Evolutionary conservation across 2,113 vertebrate genomes (phyloP), one percentile per base, ranked within the genome.

Genomic region (Perca schrenkii): DNA sequence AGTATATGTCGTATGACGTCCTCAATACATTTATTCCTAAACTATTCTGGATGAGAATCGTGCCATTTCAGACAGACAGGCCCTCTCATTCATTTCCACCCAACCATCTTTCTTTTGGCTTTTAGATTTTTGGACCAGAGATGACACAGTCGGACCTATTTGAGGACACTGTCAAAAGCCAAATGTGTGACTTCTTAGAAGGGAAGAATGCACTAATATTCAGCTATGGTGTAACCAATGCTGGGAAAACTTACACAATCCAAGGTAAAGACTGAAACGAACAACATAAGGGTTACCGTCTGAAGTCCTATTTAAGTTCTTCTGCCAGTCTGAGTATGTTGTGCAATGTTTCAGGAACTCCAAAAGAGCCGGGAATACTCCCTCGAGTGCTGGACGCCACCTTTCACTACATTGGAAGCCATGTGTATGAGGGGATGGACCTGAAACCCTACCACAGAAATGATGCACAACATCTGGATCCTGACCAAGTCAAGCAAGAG

Each of bases 241-340:
- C 97, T 77, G 97, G 97, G 22, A 98, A 98, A 91, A 97, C 97
- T 0, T 96, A 96, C 88, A 98, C 97, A 4, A 96, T 98, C 66
- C 97, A 97, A 96, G 97, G 97, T 96, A 93, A 70, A 4, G 4
- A 43, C 40, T 4, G 8, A 11, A 46, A 8, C 14, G 2, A 15
- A 0, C 0, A 12, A 16, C 56, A 34, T 31, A 3, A 14, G 47
- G 6, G 28, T 16, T 4, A 21, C 5, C 13, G 0, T 34, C 31
- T n/a, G 1, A 53, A 36, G 19, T 58, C 0, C 3, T 14, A 0
- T 4, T 0, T 19, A 19, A 13, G 36, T 8, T 43, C 7, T 46
- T 47, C 43, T 15, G 16, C 25, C 6, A 1, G 25, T 19, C 40
- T 47, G 8, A 60, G 5, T n/a, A 11, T 62, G 4, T 8, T 65